phyloP scores from a whole-genome alignment of 2,888 invertebrate genomes.

The Drosophila pseudotalamancana region DNA sequence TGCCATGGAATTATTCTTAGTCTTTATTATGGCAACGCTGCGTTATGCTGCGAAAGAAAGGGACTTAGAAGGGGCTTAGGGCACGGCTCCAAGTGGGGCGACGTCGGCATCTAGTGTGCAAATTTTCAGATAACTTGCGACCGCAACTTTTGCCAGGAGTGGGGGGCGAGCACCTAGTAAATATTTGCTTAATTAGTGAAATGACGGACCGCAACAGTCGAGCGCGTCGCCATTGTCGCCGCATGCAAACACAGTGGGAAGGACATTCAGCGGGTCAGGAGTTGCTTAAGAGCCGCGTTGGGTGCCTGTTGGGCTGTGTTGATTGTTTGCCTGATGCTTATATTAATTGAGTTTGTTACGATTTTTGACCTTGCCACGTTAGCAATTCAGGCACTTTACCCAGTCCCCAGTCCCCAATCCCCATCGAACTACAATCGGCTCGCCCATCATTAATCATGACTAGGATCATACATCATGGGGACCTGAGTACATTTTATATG shows the following conservation, averaged over 20 bases:
- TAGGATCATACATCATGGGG: constrained; percentile 62
- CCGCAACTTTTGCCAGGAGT: neutral
- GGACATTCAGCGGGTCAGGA: constrained; percentile 38
- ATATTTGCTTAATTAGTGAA: constrained; percentile 81
- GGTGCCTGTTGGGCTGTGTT: constrained; percentile 13
- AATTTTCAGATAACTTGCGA: constrained; percentile 69
- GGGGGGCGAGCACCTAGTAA: constrained; percentile 44
- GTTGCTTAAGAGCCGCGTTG: constrained; percentile 44
- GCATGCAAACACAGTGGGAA: constrained; percentile 54
- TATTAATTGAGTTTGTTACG: constrained; percentile 76
- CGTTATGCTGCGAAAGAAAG: constrained; percentile 21
- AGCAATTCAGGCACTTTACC: constrained; percentile 40
- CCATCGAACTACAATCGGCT: constrained; percentile 24
- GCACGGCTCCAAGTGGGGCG: constrained; percentile 2
- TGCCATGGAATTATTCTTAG: constrained; percentile 81
- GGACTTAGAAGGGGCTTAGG: constrained; percentile 43
- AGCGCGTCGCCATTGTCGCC: constrained; percentile 30
- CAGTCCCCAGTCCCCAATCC: neutral
- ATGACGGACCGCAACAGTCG: constrained; percentile 49
- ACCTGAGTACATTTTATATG: constrained; percentile 57
- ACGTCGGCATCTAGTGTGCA: constrained; percentile 51
- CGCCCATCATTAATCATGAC: constrained; percentile 64
- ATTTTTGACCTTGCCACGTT: constrained; percentile 71
- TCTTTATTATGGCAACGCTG: constrained; percentile 60
- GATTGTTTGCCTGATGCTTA: constrained; percentile 66